Percentiles rank a stretch among this genome's conserved stretches.
These are phyloP conservation scores for Megalurothrips usitatus DNA, from an alignment of 2,888 invertebrate genomes.

Conservation along the genomic window DNA sequence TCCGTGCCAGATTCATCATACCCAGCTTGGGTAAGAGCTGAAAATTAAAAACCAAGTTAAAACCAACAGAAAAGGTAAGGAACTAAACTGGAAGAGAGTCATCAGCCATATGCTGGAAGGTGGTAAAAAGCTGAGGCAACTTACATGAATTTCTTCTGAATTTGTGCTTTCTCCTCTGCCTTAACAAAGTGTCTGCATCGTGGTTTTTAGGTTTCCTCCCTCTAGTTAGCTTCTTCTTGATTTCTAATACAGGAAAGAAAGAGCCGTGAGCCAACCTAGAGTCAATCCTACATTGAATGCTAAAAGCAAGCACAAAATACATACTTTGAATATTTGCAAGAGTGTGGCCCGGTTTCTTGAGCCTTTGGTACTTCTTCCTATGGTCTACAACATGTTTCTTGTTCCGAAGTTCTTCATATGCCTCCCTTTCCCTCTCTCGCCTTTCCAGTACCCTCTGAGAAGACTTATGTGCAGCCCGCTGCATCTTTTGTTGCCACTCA, in stretches of 20 bases:
- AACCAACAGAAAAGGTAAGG: background rate
- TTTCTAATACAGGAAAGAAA: slow-evolving; percentile 35
- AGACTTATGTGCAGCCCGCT: slow-evolving; percentile 30
- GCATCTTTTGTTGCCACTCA: slow-evolving; percentile 73
- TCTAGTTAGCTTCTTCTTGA: slow-evolving; percentile 37
- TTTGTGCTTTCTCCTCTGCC: slow-evolving; percentile 1
- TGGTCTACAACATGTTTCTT: slow-evolving; percentile 29
- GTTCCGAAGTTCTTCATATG: background rate
- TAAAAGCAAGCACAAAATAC: background rate
- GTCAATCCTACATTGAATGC: slow-evolving; percentile 41
- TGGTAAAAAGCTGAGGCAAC: background rate
- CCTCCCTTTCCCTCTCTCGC: slow-evolving; percentile 30
- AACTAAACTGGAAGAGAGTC: background rate
- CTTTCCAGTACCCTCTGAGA: slow-evolving; percentile 12
- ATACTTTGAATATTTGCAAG: slow-evolving; percentile 31
- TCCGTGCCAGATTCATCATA: background rate
- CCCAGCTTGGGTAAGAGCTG: background rate
- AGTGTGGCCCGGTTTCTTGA: slow-evolving; percentile 33
- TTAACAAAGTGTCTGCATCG: background rate
- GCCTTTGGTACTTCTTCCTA: slow-evolving; percentile 35
- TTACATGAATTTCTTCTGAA: background rate
- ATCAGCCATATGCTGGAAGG: too few species aligned
- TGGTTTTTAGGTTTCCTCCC: slow-evolving; percentile 36
- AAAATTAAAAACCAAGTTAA: background rate
- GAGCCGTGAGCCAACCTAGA: background rate